A percentile compares a stretch with the other conserved stretches of the same genome.
These are phyloP conservation scores for Puma concolor DNA, from an alignment of 2,113 vertebrate genomes.

Conservation along the genomic window DNA sequence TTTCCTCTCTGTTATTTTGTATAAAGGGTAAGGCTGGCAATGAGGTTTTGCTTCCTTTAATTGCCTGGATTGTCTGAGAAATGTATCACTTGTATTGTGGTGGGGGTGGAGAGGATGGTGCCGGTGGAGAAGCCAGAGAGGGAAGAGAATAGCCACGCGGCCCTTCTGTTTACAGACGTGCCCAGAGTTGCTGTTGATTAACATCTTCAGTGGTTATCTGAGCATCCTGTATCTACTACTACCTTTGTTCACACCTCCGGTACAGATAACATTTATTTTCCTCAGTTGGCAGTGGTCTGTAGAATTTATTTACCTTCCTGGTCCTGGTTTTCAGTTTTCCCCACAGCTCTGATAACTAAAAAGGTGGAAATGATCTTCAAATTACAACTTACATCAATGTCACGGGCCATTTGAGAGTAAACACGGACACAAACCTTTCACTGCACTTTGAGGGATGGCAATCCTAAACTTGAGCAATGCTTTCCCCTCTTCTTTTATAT, in stretches of 20 bases:
- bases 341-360: background rate
- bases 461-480: background rate
- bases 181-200: background rate
- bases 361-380: constrained; percentile 33
- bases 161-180: background rate
- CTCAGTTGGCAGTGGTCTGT: background rate
- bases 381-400: constrained; percentile 35
- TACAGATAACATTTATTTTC: constrained; percentile 36
- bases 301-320: constrained; percentile 44
- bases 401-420: constrained; percentile 12
- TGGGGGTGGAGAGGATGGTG: background rate
- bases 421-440: constrained; percentile 18
- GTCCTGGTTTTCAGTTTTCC: constrained; percentile 28
- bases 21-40: background rate
- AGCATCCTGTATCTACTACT: background rate
- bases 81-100: background rate
- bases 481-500: background rate
- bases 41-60: background rate
- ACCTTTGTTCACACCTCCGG: background rate
- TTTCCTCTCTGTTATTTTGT: background rate
- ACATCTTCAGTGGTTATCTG: background rate
- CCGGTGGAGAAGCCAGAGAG: background rate
- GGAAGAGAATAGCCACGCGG: background rate
- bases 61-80: background rate
- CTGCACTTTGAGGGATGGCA: background rate